Evolutionary conservation across 2,888 invertebrate genomes (phyloP).

Genomic region (Eristalis pertinax): DNA sequence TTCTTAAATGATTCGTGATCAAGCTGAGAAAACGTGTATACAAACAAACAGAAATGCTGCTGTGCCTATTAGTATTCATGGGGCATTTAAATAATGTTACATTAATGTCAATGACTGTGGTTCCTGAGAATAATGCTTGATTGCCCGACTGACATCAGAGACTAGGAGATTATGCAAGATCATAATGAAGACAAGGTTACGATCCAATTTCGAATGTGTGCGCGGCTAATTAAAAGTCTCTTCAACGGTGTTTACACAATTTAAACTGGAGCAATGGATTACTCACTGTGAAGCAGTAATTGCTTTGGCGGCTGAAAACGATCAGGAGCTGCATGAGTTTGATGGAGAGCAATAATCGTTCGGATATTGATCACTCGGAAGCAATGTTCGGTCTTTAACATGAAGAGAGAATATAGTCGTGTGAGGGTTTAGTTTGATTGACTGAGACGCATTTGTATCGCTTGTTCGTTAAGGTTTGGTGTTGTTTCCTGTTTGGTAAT

Average conservation of each 20-base stretch:
- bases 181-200: background rate
- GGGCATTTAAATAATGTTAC: slow-evolving; percentile 10
- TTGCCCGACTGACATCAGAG: background rate
- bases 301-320: background rate
- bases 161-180: background rate
- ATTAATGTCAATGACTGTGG: background rate
- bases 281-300: background rate
- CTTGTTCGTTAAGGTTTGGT: too few relatives aligned
- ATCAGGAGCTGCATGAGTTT: background rate
- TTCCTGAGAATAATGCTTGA: background rate
- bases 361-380: background rate
- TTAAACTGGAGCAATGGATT: background rate
- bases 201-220: background rate
- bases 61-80: background rate
- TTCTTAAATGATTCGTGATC: slow-evolving; percentile 19
- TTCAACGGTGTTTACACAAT: background rate
- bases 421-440: too few relatives aligned
- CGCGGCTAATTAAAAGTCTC: slow-evolving; percentile 1
- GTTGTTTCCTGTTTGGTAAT: too few relatives aligned
- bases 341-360: background rate
- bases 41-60: background rate
- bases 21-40: slow-evolving; percentile 13
- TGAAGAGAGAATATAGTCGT: too few relatives aligned
- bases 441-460: too few relatives aligned
- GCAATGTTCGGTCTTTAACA: too few relatives aligned